These are phyloP conservation scores for Acanthosepion lycidas DNA, from an alignment of 2,888 invertebrate species.

Conservation along the genomic window DNA sequence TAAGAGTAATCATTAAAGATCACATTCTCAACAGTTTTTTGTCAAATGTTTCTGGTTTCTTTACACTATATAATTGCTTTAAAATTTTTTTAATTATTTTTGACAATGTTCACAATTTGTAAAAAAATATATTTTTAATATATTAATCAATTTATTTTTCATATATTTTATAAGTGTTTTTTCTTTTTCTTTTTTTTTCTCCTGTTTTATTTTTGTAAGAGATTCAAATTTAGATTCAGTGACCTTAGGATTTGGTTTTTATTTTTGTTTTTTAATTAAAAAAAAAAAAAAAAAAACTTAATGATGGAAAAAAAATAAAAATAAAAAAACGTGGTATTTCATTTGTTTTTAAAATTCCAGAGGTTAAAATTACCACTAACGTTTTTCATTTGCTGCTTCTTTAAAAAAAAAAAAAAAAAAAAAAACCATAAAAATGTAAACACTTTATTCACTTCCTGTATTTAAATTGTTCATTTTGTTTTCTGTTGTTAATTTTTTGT, in stretches of 20 bases:
- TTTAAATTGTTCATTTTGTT: not conserved
- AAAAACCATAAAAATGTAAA: not conserved
- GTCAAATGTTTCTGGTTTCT: conserved; percentile 34
- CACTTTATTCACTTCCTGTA: not conserved
- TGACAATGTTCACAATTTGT: conserved; percentile 10
- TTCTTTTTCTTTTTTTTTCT: not conserved
- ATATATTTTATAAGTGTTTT: conserved; percentile 34
- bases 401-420: not conserved
- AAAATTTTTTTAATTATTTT: not conserved
- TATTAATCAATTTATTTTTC: conserved; percentile 42
- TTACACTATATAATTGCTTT: conserved; percentile 33
- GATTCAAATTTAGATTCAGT: not conserved
- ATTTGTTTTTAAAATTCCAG: not conserved
- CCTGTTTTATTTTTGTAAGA: not conserved
- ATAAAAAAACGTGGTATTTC: not conserved
- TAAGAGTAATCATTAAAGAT: conserved; percentile 8
- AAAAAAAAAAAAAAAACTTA: not conserved
- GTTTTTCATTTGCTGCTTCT: not conserved
- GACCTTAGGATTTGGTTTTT: not conserved
- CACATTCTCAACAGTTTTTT: conserved; percentile 39
- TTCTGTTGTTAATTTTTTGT: not conserved
- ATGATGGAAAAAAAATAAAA: not conserved
- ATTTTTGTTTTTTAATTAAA: not conserved
- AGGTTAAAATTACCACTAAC: not conserved
- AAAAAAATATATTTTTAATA: conserved; percentile 45